Evolutionary conservation across 23 tunicate genomes (phyloP).

Genomic region (Diplosoma virens): DNA sequence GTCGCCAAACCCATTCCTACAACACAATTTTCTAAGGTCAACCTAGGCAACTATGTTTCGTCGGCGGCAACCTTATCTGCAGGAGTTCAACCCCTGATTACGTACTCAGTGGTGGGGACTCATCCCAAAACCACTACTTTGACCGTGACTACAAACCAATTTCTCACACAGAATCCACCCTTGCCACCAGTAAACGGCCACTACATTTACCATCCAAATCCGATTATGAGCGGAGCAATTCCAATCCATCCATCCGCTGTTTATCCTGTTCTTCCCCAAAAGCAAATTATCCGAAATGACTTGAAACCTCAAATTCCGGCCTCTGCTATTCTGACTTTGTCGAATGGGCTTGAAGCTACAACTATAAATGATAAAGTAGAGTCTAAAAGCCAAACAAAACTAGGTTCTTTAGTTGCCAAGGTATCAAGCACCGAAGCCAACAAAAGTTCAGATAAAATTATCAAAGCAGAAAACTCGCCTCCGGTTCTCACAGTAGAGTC

Average conservation of each 20-base stretch:
- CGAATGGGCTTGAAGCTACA: conserved; percentile 5
- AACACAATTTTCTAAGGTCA: not conserved
- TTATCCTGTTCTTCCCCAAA: conserved; percentile 33
- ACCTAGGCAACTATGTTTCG: not conserved
- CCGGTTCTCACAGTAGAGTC: too few species aligned
- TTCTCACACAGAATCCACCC: conserved; percentile 22
- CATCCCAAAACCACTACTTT: conserved; percentile 42
- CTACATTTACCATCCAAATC: conserved; percentile 28
- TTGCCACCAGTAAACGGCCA: conserved; percentile 14
- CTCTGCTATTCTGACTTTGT: not conserved
- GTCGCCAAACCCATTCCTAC: not conserved
- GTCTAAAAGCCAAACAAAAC: not conserved
- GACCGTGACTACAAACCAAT: conserved; percentile 40
- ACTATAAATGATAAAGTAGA: not conserved
- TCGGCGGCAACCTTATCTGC: conserved; percentile 33
- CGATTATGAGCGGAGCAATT: conserved; percentile 47
- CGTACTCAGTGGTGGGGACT: conserved; percentile 59
- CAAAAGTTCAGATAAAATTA: too few species aligned
- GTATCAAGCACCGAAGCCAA: too few species aligned
- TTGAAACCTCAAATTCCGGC: conserved; percentile 3
- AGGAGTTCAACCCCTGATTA: conserved; percentile 63
- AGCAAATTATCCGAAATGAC: not conserved
- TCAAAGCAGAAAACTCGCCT: too few species aligned
- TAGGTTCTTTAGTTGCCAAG: not conserved
- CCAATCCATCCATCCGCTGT: conserved; percentile 37